Conservation (phyloP, 53 echinoderm and acorn worm species). For the Echinarachnius parma region DNA sequence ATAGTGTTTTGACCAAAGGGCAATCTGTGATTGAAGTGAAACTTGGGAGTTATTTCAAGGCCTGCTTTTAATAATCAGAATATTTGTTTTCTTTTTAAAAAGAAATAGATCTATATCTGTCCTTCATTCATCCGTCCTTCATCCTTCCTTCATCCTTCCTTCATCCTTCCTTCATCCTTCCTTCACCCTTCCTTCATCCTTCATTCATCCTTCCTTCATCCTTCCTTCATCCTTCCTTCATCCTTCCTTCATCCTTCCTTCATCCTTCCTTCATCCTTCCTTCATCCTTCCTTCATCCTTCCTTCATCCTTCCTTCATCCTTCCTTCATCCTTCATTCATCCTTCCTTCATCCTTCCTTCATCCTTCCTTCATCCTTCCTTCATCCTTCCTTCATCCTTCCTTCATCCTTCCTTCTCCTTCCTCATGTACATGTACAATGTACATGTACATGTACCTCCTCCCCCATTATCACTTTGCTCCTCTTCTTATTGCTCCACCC, state of each 20-base stretch:
- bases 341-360: constrained; percentile 12
- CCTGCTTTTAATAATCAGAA: too few species aligned
- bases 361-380: not conserved
- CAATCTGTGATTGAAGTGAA: too few species aligned
- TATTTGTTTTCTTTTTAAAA: too few species aligned
- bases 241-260: not conserved
- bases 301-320: not conserved
- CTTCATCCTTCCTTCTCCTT: not conserved
- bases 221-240: not conserved
- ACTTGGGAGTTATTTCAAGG: too few species aligned
- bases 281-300: not conserved
- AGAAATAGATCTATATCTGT: too few species aligned
- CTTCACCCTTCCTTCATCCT: not conserved
- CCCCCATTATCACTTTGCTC: not conserved
- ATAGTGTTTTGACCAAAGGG: too few species aligned
- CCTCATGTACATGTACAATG: not conserved
- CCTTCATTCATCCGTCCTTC: too few species aligned
- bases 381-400: not conserved
- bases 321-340: not conserved
- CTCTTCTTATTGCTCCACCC: not conserved
- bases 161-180: not conserved
- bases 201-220: not conserved
- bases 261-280: not conserved
- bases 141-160: not conserved
- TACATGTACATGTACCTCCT: too few species aligned